Conservation (phyloP, 1,140 invertebrate species). For the Pissodes strobi region DNA sequence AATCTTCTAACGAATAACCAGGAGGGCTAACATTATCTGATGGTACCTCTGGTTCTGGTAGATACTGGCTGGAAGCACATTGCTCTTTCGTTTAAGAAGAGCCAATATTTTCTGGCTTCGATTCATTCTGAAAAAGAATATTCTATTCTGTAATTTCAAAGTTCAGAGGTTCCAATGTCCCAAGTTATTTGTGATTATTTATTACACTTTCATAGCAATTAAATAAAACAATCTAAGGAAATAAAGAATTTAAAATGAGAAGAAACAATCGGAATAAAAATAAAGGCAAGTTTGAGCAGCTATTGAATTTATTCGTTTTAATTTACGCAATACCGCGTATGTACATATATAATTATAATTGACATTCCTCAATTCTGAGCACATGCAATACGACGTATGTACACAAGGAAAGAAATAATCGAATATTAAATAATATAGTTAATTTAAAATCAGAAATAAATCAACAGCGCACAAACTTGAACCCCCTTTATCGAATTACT, state of each 20-base stretch:
- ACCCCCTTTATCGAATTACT: neutral
- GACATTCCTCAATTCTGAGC: neutral
- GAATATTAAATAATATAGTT: neutral
- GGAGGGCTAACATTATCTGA: neutral
- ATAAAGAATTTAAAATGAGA: too few relatives aligned
- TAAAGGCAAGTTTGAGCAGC: too few relatives aligned
- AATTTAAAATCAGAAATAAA: neutral
- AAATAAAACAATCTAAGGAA: too few relatives aligned
- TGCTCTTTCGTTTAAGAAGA: neutral
- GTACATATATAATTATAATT: neutral
- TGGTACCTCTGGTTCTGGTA: neutral
- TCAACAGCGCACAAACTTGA: too few relatives aligned
- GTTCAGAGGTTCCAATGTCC: neutral
- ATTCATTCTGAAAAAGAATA: neutral
- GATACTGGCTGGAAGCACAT: neutral
- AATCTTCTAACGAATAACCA: neutral
- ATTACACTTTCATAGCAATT: neutral
- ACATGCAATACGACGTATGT: neutral
- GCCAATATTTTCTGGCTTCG: neutral
- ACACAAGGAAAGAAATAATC: neutral
- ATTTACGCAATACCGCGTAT: neutral
- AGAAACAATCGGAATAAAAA: too few relatives aligned
- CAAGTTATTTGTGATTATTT: neutral
- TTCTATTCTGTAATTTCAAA: too few relatives aligned
- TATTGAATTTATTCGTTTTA: too few relatives aligned